phyloP scores from a whole-genome alignment of 2,113 vertebrate species.

The Menidia beryllina region DNA sequence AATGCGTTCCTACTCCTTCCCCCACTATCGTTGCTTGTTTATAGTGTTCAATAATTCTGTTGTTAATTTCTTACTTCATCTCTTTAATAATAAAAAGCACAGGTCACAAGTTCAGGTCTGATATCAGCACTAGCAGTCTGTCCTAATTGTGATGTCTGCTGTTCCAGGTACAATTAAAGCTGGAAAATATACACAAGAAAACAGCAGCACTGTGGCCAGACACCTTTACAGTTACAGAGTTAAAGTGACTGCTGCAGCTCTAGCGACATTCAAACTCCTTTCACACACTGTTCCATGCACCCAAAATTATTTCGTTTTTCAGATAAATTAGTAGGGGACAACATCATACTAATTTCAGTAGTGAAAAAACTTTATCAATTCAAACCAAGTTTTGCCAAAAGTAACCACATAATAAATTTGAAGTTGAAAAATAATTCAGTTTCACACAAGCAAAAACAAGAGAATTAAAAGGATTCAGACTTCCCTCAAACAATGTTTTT shows the following conservation, averaged over 20 bases:
- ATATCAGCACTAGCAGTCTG: slow-evolving; percentile 65
- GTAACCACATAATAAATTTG: too few species aligned
- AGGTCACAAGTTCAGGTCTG: slow-evolving; percentile 78
- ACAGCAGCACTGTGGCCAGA: slow-evolving; percentile 40
- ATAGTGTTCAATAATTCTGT: slow-evolving; percentile 60
- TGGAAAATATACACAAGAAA: slow-evolving; percentile 48
- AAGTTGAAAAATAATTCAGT: too few species aligned
- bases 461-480: too few species aligned
- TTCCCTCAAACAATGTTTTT: too few species aligned
- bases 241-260: slow-evolving; percentile 26
- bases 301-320: not conserved
- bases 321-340: not conserved
- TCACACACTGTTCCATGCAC: too few species aligned
- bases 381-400: too few species aligned
- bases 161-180: slow-evolving; percentile 35
- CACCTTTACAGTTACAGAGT: slow-evolving; percentile 21
- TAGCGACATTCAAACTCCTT: not conserved
- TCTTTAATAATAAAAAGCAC: slow-evolving; percentile 71
- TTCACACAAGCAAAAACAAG: too few species aligned
- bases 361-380: too few species aligned
- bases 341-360: too few species aligned
- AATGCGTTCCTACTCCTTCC: slow-evolving; percentile 61
- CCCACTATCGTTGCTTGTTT: slow-evolving; percentile 61
- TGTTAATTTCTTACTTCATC: slow-evolving; percentile 57
- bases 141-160: slow-evolving; percentile 74